These are phyloP conservation scores for Alentia gelatinosa DNA, from an alignment of 2,888 invertebrate species.

Conservation along the genomic window DNA sequence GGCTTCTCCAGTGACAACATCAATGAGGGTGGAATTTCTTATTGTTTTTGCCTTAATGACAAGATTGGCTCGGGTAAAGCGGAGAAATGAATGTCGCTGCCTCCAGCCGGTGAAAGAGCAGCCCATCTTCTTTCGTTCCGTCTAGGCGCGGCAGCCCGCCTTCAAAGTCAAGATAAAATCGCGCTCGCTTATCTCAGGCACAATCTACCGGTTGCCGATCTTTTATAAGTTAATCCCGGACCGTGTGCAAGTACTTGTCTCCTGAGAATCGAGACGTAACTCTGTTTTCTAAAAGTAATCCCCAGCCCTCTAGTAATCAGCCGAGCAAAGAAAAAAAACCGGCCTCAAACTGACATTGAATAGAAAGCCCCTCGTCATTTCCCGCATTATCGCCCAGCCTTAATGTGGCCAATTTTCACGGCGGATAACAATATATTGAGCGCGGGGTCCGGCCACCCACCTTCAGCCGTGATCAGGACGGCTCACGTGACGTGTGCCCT, in stretches of 20 bases:
- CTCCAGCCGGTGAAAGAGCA: background rate
- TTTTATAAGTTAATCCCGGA: constrained; percentile 29
- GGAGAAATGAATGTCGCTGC: constrained; percentile 16
- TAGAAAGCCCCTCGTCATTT: background rate
- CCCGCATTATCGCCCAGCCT: background rate
- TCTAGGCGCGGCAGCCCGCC: background rate
- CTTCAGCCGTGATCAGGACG: background rate
- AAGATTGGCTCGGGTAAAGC: constrained; percentile 50
- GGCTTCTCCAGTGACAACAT: constrained; percentile 36
- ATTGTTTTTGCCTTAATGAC: constrained; percentile 50
- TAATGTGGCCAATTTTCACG: constrained; percentile 30
- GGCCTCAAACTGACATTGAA: constrained; percentile 17
- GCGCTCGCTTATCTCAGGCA: constrained; percentile 6
- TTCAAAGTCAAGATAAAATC: constrained; percentile 32
- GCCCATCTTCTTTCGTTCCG: background rate
- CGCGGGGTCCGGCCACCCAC: background rate
- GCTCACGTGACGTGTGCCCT: background rate
- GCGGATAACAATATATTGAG: background rate
- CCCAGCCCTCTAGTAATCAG: constrained; percentile 7
- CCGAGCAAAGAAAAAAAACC: background rate
- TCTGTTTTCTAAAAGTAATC: constrained; percentile 20
- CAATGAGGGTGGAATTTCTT: constrained; percentile 48
- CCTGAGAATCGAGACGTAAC: constrained; percentile 12
- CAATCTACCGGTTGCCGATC: constrained; percentile 29
- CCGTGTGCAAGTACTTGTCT: constrained; percentile 28